These are phyloP conservation scores for Bovichtus variegatus DNA, from an alignment of 2,797 vertebrate species.

Conservation along the genomic window DNA sequence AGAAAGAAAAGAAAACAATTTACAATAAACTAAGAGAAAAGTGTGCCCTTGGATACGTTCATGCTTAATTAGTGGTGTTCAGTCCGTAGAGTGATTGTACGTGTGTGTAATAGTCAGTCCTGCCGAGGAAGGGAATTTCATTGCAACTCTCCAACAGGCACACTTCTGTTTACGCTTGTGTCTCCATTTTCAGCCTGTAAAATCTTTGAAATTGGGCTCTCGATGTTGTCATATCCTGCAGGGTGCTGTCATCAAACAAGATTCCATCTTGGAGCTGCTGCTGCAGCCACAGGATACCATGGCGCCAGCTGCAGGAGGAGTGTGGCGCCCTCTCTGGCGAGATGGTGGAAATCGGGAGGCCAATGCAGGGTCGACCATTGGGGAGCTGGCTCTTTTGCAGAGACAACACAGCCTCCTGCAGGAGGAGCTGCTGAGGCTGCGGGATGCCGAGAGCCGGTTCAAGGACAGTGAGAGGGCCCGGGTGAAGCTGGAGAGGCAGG, in stretches of 20 bases:
- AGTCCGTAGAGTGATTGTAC: too few species aligned
- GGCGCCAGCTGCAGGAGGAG: conserved; percentile 27
- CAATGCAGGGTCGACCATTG: conserved; percentile 74
- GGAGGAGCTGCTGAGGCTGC: conserved; percentile 88
- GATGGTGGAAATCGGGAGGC: conserved; percentile 70
- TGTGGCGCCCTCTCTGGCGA: conserved; percentile 81
- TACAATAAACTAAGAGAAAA: too few species aligned
- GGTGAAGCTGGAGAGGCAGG: conserved; percentile 84
- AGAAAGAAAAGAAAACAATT: too few species aligned
- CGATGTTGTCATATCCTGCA: conserved; percentile 51
- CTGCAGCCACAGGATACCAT: conserved; percentile 63
- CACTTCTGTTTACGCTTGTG: neutral
- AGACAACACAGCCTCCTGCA: conserved; percentile 89
- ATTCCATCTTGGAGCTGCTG: conserved; percentile 87
- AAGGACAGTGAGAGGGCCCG: conserved; percentile 88
- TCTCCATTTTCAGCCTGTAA: neutral
- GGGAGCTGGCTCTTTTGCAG: conserved; percentile 88
- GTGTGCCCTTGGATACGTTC: too few species aligned
- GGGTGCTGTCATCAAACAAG: conserved; percentile 90
- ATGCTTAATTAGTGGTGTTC: too few species aligned
- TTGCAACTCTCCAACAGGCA: too few species aligned
- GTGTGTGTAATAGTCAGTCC: too few species aligned
- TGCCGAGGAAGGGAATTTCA: too few species aligned
- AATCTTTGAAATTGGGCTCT: neutral
- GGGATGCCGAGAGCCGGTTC: conserved; percentile 81